Conservation (phyloP, 2,113 vertebrate species). For the Suncus etruscus region DNA sequence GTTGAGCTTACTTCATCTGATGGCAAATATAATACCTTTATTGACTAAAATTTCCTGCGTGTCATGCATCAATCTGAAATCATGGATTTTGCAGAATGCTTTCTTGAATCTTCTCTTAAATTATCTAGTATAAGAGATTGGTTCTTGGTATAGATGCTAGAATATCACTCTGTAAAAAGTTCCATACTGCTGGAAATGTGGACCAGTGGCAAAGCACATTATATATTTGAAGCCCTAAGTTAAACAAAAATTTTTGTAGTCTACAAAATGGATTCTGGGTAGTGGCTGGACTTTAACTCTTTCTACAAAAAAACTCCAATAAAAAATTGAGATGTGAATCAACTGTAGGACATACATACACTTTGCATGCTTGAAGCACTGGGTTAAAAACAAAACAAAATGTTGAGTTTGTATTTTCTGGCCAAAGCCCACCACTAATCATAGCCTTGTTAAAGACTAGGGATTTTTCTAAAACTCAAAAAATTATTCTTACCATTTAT, state of each 20-base stretch:
- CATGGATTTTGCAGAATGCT: neutral
- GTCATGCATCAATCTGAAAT: neutral
- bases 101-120: neutral
- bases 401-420: neutral
- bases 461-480: neutral
- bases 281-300: neutral
- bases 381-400: neutral
- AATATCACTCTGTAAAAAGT: neutral
- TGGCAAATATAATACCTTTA: neutral
- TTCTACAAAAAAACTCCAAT: too few relatives aligned
- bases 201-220: too few relatives aligned
- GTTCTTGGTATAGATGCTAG: neutral
- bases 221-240: too few relatives aligned
- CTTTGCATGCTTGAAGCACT: too few relatives aligned
- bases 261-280: neutral
- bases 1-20: neutral
- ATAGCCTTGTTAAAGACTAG: neutral
- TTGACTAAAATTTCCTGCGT: neutral
- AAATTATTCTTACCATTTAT: conserved; percentile 57
- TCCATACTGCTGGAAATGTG: neutral
- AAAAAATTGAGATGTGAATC: too few relatives aligned
- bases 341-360: too few relatives aligned
- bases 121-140: neutral
- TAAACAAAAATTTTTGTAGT: too few relatives aligned
- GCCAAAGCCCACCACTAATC: neutral